phyloP scores from a whole-genome alignment of 2,888 invertebrate genomes.

The Elmis aenea region DNA sequence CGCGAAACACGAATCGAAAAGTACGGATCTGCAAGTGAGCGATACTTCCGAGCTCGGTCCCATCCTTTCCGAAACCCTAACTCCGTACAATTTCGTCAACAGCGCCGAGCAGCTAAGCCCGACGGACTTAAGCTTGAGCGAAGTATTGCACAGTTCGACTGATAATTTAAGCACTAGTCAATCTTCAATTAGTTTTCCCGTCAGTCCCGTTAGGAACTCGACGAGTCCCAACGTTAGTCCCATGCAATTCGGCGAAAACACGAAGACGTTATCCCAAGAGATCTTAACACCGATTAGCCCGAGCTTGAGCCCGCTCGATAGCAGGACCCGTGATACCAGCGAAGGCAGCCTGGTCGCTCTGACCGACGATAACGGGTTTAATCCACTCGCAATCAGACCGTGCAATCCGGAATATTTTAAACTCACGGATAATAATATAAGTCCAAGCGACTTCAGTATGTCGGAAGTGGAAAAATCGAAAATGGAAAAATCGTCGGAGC shows the following conservation, averaged over 20 bases:
- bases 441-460: constrained; percentile 10
- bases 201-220: constrained; percentile 36
- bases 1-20: constrained; percentile 9
- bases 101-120: constrained; percentile 33
- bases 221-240: constrained; percentile 41
- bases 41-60: constrained; percentile 5
- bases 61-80: constrained; percentile 19
- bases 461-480: neutral
- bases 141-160: constrained; percentile 37
- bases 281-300: constrained; percentile 24
- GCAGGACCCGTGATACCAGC: constrained; percentile 24
- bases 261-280: constrained; percentile 19
- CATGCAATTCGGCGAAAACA: constrained; percentile 27
- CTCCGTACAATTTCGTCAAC: constrained; percentile 35
- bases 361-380: constrained; percentile 14
- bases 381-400: constrained; percentile 7
- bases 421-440: constrained; percentile 16
- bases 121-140: constrained; percentile 38
- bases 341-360: constrained; percentile 20
- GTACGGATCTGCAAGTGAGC: constrained; percentile 9
- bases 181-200: constrained; percentile 40
- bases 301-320: constrained; percentile 34
- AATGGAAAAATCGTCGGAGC: neutral
- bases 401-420: constrained; percentile 18
- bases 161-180: constrained; percentile 47